phyloP scores from a whole-genome alignment of 2,113 vertebrate genomes.

The Camelus dromedarius region DNA sequence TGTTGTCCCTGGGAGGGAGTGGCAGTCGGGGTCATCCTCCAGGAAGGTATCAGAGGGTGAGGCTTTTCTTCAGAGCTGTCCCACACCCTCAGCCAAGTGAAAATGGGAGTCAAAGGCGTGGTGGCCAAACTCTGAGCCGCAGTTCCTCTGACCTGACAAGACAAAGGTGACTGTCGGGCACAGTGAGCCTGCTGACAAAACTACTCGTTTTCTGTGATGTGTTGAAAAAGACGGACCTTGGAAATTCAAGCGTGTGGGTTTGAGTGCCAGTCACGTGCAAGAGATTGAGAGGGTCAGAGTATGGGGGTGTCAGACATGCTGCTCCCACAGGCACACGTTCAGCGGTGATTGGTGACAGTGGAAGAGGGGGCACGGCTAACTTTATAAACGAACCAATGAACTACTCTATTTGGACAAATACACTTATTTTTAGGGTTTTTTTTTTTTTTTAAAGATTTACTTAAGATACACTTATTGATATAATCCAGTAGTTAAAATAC shows the following conservation, averaged over 20 bases:
- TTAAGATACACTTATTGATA: background rate
- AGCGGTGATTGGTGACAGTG: fast-evolving
- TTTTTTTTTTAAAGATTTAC: background rate
- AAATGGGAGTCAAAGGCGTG: background rate
- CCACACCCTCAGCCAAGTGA: background rate
- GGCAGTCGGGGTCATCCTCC: background rate
- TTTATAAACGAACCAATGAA: background rate
- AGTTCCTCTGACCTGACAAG: background rate
- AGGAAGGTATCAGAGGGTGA: background rate
- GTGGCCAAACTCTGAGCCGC: background rate
- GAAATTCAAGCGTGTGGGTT: background rate
- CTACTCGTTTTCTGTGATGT: background rate
- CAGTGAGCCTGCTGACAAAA: background rate
- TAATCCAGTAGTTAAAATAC: background rate
- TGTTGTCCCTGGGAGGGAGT: fast-evolving
- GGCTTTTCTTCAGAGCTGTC: background rate
- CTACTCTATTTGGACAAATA: background rate
- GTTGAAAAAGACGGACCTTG: background rate
- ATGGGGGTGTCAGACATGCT: background rate
- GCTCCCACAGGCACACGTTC: fast-evolving
- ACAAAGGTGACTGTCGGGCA: no score
- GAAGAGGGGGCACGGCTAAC: no score
- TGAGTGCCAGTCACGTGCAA: fast-evolving
- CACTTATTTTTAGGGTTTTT: background rate
- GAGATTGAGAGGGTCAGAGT: background rate